These are phyloP conservation scores for Dasysyrphus tricinctus DNA, from an alignment of 2,888 invertebrate genomes.

Conservation along the genomic window DNA sequence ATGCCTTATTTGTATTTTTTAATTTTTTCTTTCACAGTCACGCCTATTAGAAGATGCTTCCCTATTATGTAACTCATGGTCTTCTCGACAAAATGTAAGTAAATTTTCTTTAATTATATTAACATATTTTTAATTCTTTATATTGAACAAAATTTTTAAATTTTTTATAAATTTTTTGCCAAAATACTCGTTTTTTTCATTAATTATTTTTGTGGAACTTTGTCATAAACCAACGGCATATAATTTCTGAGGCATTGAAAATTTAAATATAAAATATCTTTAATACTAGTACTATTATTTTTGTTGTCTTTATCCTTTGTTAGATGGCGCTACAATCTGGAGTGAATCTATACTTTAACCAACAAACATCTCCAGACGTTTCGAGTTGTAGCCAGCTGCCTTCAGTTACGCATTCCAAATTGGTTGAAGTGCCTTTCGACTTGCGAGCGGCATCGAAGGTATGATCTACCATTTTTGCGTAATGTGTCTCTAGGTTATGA, in stretches of 20 bases:
- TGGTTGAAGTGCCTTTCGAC: conserved; percentile 73
- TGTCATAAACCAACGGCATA: too few species aligned
- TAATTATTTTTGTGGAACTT: not conserved
- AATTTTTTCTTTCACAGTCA: conserved; percentile 91
- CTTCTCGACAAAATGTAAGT: conserved; percentile 95
- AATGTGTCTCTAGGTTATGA: conserved; percentile 49
- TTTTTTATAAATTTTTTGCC: not conserved
- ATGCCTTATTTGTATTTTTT: not conserved
- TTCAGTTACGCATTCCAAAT: conserved; percentile 69
- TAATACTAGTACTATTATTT: conserved; percentile 14
- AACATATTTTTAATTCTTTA: not conserved
- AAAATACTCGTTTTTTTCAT: not conserved
- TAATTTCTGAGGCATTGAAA: not conserved
- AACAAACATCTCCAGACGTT: conserved; percentile 71
- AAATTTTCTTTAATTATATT: conserved; percentile 28
- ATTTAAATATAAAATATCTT: not conserved
- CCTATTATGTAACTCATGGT: conserved; percentile 96
- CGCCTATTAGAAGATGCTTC: conserved; percentile 95
- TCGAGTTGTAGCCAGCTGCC: conserved; percentile 72
- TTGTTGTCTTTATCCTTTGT: conserved; percentile 69
- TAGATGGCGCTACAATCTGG: conserved; percentile 73
- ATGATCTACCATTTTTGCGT: conserved; percentile 65
- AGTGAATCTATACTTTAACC: conserved; percentile 71
- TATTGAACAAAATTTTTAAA: not conserved
- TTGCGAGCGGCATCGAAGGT: conserved; percentile 70